A percentile compares a stretch with the other conserved stretches of the same genome.
Evolutionary conservation across 2,888 invertebrate genomes (phyloP).

Genomic region (Meliscaeva auricollis): DNA sequence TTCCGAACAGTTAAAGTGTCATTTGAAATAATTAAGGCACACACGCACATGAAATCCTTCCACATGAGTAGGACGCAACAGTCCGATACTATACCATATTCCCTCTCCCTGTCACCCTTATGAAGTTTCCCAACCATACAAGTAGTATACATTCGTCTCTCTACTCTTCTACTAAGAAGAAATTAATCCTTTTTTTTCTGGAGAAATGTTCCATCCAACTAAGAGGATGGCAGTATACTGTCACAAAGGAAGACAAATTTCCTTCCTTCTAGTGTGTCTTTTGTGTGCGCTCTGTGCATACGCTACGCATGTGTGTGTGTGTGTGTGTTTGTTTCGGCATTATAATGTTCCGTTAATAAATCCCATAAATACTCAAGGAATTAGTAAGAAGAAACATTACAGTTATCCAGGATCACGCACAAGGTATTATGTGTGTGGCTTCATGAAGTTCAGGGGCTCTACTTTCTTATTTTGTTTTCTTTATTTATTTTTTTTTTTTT

Average conservation of each 20-base stretch:
- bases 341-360: slow-evolving; percentile 76
- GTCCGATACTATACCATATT: slow-evolving; percentile 41
- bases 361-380: slow-evolving; percentile 75
- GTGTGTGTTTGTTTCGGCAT: slow-evolving; percentile 35
- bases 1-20: slow-evolving; percentile 75
- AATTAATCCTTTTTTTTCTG: slow-evolving; percentile 72
- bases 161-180: slow-evolving; percentile 63
- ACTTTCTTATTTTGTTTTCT: neutral
- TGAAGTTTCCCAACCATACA: no score
- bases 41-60: slow-evolving; percentile 59
- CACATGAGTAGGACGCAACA: slow-evolving; percentile 68
- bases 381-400: slow-evolving; percentile 70
- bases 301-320: slow-evolving; percentile 16
- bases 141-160: slow-evolving; percentile 46
- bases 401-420: slow-evolving; percentile 76
- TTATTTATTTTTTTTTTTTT: no score
- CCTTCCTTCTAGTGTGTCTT: slow-evolving; percentile 28
- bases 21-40: slow-evolving; percentile 76
- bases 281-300: neutral
- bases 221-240: slow-evolving; percentile 52
- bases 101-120: neutral
- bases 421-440: slow-evolving; percentile 72
- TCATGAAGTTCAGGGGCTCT: slow-evolving; percentile 63
- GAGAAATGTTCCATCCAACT: slow-evolving; percentile 49
- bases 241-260: slow-evolving; percentile 62